Percentiles rank a stretch among this genome's conserved stretches.
Conservation (phyloP, 2,113 vertebrate genomes). For the Oreotrochilus melanogaster region DNA sequence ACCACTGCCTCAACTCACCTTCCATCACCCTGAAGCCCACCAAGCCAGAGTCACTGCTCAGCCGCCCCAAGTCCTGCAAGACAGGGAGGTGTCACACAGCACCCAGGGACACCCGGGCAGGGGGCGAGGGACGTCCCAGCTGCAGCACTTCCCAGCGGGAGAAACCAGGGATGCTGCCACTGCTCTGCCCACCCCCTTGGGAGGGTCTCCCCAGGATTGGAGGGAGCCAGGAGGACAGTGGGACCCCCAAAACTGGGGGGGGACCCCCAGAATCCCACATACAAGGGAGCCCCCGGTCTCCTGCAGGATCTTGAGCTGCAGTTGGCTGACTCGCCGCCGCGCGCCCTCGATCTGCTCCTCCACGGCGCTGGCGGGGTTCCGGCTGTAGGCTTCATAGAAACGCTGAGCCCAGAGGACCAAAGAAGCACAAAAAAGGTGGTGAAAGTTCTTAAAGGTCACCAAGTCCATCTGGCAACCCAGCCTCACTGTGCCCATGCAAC, state of each 20-base stretch:
- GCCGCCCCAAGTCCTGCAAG: constrained; percentile 57
- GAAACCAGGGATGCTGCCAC: neutral
- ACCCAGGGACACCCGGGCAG: neutral
- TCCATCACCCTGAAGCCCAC: constrained; percentile 12
- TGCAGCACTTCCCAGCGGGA: too few relatives aligned
- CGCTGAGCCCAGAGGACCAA: constrained; percentile 68
- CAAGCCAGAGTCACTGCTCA: neutral
- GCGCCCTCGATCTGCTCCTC: constrained; percentile 91
- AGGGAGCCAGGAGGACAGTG: neutral
- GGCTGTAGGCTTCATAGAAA: constrained; percentile 81
- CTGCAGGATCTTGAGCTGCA: constrained; percentile 90
- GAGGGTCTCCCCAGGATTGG: rapidly evolving
- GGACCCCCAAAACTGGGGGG: neutral
- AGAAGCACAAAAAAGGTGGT: too few relatives aligned
- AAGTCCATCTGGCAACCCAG: too few relatives aligned
- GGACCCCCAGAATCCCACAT: neutral
- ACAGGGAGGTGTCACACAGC: neutral
- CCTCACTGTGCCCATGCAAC: too few relatives aligned
- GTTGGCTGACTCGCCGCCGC: constrained; percentile 85
- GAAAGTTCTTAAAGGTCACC: too few relatives aligned
- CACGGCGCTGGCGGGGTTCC: constrained; percentile 79
- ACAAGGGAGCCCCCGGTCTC: constrained; percentile 78
- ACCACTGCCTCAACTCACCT: constrained; percentile 23
- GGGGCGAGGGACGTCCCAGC: too few relatives aligned
- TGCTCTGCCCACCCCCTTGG: rapidly evolving